Evolutionary conservation across 2,888 invertebrate species (phyloP), one percentile per base, ranked within the genome.

Genomic region (Bombylius major): DNA sequence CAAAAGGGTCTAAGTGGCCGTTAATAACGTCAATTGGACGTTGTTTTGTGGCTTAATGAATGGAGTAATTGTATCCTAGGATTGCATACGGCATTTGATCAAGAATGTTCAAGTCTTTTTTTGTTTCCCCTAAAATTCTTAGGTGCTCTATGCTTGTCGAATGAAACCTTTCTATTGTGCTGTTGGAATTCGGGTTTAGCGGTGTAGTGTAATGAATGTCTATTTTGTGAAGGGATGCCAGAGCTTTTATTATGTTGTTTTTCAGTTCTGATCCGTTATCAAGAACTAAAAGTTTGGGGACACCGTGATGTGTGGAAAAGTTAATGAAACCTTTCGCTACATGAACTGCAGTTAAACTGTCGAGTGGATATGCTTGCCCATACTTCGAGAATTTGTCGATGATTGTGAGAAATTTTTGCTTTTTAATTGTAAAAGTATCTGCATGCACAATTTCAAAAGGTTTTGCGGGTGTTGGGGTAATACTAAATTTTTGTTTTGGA

Each of bases 401-500:
- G 14, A 47, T 32, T 6, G 32, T 31, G 5, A 47, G 12, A 47
- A 47, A 31, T 23, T 47, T 47, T 32, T 47, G 31, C 14, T 23
- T 39, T 3, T 39, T 42, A 34, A 51, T 8, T 12, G 39, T 42
- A 42, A 42, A 51, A 5, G 44, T 42, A 39, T 51, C 39, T 3
- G 31, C 4, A 14, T 51, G 51, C 6, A 44, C 73, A 61, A 83
- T 83, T 47, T 47, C 47, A 4, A 47, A 47, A 5, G 47, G 23
- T 23, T 14, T 47, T 4, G n/a, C 8, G 8, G 13, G 47, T 47
- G n/a, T 14, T 14, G 5, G 14, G 9, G 47, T 47, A 4, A 47
- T 5, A 5, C 7, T 12, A 7, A 47, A 47, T 14, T 47, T 47
- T 23, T 23, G 14, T 6, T n/a, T n/a, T 47, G 14, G 23, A n/a